A percentile compares a stretch with the other conserved stretches of the same genome.
Evolutionary conservation across 1,140 invertebrate genomes (phyloP).

Genomic region (Drosophila nannoptera): DNA sequence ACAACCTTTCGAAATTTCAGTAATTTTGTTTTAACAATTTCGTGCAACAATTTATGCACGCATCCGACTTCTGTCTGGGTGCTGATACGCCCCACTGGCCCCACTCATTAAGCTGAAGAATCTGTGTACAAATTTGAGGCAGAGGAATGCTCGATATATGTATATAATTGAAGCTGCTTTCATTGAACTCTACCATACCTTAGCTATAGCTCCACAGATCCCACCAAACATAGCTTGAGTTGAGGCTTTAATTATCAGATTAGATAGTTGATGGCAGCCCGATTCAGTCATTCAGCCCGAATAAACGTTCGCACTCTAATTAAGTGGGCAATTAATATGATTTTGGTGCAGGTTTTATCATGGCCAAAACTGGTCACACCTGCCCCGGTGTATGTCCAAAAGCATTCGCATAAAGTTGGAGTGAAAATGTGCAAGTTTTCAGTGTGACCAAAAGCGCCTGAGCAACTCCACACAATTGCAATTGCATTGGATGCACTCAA

Average conservation of each 20-base stretch:
- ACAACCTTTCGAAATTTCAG: slow-evolving; percentile 43
- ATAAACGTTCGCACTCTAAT: slow-evolving; percentile 22
- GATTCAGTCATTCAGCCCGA: neutral
- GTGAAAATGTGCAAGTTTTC: slow-evolving; percentile 63
- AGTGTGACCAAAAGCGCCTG: slow-evolving; percentile 49
- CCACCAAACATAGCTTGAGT: too few species aligned
- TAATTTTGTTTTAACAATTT: slow-evolving; percentile 45
- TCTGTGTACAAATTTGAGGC: too few species aligned
- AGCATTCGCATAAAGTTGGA: slow-evolving; percentile 36
- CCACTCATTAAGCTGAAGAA: too few species aligned
- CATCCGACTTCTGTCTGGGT: neutral
- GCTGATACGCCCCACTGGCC: neutral
- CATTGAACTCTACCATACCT: too few species aligned
- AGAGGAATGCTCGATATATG: too few species aligned
- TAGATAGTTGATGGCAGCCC: neutral
- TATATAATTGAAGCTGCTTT: too few species aligned
- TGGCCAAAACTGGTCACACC: slow-evolving; percentile 30
- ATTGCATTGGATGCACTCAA: neutral
- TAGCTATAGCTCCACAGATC: too few species aligned
- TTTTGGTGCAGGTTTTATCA: slow-evolving; percentile 33
- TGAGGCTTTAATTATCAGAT: too few species aligned
- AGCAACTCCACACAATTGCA: slow-evolving; percentile 14
- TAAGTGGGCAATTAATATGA: slow-evolving; percentile 30
- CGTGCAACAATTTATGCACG: slow-evolving; percentile 45
- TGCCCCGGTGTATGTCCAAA: slow-evolving; percentile 21